Conservation (phyloP, 2,113 vertebrate genomes). For the Myotis yumanensis region DNA sequence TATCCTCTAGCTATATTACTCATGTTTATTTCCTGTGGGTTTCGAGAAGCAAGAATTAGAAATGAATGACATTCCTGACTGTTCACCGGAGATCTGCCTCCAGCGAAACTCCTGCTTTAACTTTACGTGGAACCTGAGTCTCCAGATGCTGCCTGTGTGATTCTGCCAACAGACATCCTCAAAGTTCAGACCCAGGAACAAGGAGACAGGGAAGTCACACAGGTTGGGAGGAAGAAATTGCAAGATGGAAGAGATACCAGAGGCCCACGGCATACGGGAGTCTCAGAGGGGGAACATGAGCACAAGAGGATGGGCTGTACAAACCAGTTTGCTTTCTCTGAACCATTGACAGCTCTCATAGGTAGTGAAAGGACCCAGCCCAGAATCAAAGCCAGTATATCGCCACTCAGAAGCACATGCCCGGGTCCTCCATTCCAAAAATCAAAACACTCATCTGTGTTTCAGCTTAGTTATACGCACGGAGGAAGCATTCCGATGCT, state of each 20-base stretch:
- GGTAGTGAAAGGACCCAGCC: background rate
- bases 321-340: background rate
- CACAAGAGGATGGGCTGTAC: background rate
- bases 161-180: constrained; percentile 38
- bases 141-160: background rate
- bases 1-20: constrained; percentile 68
- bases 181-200: background rate
- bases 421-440: background rate
- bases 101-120: constrained; percentile 71
- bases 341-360: background rate
- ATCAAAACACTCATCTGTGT: constrained; percentile 15
- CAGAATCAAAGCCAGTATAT: background rate
- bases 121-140: constrained; percentile 65
- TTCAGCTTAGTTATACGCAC: background rate
- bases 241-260: background rate
- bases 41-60: constrained; percentile 76
- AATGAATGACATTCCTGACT: constrained; percentile 77
- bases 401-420: background rate
- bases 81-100: constrained; percentile 72
- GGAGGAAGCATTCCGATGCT: background rate
- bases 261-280: background rate
- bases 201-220: background rate
- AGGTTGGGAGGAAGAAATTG: background rate
- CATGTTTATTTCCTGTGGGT: constrained; percentile 80
- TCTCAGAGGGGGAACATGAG: background rate